A percentile compares a stretch with the other conserved stretches of the same genome.
These are phyloP conservation scores for Clistopyga incitator DNA, from an alignment of 2,888 invertebrate genomes.

Conservation along the genomic window DNA sequence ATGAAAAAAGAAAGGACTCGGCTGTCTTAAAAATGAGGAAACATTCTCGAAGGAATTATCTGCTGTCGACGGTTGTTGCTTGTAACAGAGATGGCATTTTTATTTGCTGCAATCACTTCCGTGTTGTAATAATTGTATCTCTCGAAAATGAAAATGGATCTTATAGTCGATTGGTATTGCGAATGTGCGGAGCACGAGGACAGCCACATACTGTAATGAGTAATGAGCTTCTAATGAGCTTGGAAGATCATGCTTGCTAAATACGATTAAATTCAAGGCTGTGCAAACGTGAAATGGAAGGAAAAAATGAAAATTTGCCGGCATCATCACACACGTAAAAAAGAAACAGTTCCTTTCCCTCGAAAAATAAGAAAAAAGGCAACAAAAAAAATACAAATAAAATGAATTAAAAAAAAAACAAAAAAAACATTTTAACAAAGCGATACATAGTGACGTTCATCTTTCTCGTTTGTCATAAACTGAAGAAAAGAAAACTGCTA, in stretches of 20 bases:
- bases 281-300: conserved; percentile 74
- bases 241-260: conserved; percentile 53
- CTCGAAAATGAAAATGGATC: not conserved
- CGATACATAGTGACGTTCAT: conserved; percentile 28
- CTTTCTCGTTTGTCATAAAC: conserved; percentile 6
- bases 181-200: not conserved
- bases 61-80: not conserved
- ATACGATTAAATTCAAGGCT: conserved; percentile 72
- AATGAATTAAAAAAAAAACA: not conserved
- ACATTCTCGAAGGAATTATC: not conserved
- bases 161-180: conserved; percentile 13
- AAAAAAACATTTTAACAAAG: conserved; percentile 9
- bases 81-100: not conserved
- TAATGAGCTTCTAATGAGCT: not conserved
- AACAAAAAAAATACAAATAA: conserved; percentile 2
- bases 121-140: not conserved
- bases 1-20: not conserved
- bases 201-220: not conserved
- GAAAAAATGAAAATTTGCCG: conserved; percentile 70
- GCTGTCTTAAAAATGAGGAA: not conserved
- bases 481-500: conserved; percentile 2
- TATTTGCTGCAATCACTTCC: not conserved
- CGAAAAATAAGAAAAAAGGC: conserved; percentile 16
- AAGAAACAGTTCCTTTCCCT: conserved; percentile 29
- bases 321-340: conserved; percentile 24